Evolutionary conservation across 2,888 invertebrate species (phyloP).

Genomic region (Lapara coniferarum): DNA sequence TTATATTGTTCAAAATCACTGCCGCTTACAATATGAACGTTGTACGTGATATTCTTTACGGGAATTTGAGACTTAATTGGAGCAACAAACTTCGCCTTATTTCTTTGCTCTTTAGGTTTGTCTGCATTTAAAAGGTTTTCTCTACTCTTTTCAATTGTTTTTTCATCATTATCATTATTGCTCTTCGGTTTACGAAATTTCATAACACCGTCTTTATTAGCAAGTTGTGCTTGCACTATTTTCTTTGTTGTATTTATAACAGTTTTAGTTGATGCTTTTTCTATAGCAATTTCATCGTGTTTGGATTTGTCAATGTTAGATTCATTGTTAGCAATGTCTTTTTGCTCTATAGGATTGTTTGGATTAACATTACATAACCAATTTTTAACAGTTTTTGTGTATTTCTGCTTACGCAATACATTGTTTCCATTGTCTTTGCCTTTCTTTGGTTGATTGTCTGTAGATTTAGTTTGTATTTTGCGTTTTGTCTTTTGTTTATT

Average conservation of each 20-base stretch:
- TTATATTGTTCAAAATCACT: conserved; percentile 36
- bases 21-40: conserved; percentile 46
- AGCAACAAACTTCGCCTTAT: conserved; percentile 59
- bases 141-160: conserved; percentile 20
- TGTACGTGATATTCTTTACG: conserved; percentile 54
- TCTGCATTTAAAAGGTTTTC: conserved; percentile 6
- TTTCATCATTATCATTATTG: conserved; percentile 27
- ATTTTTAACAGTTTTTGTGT: conserved; percentile 60
- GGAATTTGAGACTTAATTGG: conserved; percentile 66
- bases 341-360: conserved; percentile 36
- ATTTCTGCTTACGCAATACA: conserved; percentile 56
- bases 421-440: conserved; percentile 33
- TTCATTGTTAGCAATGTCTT: conserved; percentile 28
- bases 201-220: conserved; percentile 71
- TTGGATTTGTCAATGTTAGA: background rate
- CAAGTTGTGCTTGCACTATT: conserved; percentile 62
- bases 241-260: conserved; percentile 44
- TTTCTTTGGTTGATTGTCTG: conserved; percentile 41
- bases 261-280: conserved; percentile 29
- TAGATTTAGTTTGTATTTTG: conserved; percentile 34
- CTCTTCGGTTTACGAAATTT: conserved; percentile 61
- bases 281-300: background rate
- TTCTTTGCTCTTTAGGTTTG: conserved; percentile 48
- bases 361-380: conserved; percentile 60
- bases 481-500: background rate